phyloP scores from a whole-genome alignment of 2,113 vertebrate species.

The Cheilinus undulatus region DNA sequence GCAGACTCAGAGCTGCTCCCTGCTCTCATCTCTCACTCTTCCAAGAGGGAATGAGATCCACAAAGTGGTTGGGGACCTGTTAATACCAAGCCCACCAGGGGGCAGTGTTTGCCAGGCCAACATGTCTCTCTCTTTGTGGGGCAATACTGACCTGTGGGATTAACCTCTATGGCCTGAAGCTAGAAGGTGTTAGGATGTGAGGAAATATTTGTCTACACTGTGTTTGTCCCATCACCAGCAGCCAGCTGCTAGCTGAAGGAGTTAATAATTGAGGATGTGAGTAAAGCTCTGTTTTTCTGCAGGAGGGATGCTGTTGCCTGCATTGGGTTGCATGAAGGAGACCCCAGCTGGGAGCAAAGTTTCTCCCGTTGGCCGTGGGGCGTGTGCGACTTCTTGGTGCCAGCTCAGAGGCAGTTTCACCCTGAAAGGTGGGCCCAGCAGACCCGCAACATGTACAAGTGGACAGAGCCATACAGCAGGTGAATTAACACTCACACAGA shows the following conservation, averaged over 20 bases:
- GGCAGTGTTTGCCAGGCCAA: conserved; percentile 87
- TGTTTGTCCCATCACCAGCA: conserved; percentile 12
- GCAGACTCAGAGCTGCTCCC: conserved; percentile 45
- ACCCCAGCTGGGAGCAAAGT: conserved; percentile 90
- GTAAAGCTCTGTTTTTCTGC: conserved; percentile 22
- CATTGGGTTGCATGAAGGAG: conserved; percentile 94
- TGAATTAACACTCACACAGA: conserved; percentile 35
- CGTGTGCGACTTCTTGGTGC: conserved; percentile 91
- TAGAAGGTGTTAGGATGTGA: conserved; percentile 21
- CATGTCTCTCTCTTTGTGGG: conserved; percentile 56
- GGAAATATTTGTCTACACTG: conserved; percentile 9
- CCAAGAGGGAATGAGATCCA: conserved; percentile 29
- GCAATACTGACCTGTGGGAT: conserved; percentile 70
- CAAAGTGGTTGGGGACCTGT: conserved; percentile 44
- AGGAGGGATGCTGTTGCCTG: conserved; percentile 92
- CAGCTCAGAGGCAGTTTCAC: conserved; percentile 83
- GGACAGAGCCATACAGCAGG: conserved; percentile 89
- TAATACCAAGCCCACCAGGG: conserved; percentile 84
- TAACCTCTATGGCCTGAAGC: conserved; percentile 52
- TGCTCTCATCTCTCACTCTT: conserved; percentile 49
- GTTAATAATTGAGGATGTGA: not conserved
- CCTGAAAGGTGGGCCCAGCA: conserved; percentile 88
- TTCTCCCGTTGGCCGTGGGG: conserved; percentile 94
- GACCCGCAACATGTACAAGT: conserved; percentile 92
- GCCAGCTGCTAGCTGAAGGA: conserved; percentile 1